These are phyloP conservation scores for Gymnorhina tibicen DNA, from an alignment of 2,113 vertebrate species.

Conservation along the genomic window DNA sequence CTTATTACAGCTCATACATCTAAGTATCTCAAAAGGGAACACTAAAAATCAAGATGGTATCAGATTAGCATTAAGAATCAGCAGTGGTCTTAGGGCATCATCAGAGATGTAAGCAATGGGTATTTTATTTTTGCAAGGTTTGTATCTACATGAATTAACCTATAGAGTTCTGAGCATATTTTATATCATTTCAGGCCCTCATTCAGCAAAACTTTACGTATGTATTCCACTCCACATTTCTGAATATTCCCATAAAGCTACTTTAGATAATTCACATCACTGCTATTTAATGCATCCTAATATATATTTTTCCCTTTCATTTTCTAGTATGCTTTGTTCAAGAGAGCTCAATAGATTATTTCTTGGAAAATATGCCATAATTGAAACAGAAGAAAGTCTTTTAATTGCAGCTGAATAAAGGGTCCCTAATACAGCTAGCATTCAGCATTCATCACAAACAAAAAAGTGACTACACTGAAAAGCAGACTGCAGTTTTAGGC, in stretches of 20 bases:
- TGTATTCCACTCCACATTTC: not conserved
- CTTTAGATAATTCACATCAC: not conserved
- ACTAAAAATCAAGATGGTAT: not conserved
- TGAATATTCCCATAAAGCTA: not conserved
- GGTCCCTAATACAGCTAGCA: not conserved
- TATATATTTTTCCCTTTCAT: not conserved
- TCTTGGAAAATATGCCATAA: not conserved
- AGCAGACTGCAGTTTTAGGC: not conserved
- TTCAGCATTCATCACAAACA: not conserved
- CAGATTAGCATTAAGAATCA: not conserved
- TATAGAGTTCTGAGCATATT: not conserved
- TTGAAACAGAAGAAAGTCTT: not conserved
- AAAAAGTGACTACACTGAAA: not conserved
- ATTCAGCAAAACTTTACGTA: not conserved
- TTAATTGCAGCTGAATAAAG: not conserved
- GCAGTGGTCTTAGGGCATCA: not conserved
- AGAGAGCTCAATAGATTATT: not conserved
- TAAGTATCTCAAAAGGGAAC: not conserved
- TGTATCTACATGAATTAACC: not conserved
- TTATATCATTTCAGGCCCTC: not conserved
- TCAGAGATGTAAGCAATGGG: not conserved
- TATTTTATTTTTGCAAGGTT: not conserved
- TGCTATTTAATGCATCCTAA: not conserved
- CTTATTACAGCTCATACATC: not conserved
- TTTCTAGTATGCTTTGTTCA: not conserved